phyloP scores from a whole-genome alignment of 2,888 invertebrate genomes.

The Ganaspis brasiliensis region DNA sequence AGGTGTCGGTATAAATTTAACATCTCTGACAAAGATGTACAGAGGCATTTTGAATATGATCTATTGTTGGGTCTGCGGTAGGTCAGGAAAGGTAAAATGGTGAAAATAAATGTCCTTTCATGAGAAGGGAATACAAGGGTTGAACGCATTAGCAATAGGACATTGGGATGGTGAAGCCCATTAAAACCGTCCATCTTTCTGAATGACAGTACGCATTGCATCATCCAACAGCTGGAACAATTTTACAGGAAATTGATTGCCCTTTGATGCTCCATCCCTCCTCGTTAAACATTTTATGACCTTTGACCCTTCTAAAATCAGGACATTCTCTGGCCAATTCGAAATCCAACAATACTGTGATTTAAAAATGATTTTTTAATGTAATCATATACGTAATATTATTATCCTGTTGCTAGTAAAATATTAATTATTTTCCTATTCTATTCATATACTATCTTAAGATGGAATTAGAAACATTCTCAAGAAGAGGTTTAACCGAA shows the following conservation, averaged over 20 bases:
- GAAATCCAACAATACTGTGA: background rate
- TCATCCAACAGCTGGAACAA: conserved; percentile 54
- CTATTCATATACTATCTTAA: too few species aligned
- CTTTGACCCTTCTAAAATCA: conserved; percentile 8
- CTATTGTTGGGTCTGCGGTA: background rate
- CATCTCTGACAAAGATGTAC: conserved; percentile 17
- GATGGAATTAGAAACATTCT: too few species aligned
- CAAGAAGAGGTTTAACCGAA: too few species aligned
- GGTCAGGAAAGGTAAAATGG: conserved; percentile 18
- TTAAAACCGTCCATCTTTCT: conserved; percentile 61
- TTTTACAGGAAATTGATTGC: conserved; percentile 18
- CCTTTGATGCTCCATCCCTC: background rate
- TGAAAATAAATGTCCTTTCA: background rate
- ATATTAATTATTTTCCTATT: too few species aligned
- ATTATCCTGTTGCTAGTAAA: too few species aligned
- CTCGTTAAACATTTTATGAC: background rate
- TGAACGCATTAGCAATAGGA: conserved; percentile 61
- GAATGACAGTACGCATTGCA: conserved; percentile 61
- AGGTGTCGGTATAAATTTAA: conserved; percentile 8
- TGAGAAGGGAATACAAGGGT: conserved; percentile 43
- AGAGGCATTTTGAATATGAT: background rate
- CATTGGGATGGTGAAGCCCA: conserved; percentile 59
- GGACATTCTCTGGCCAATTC: background rate
- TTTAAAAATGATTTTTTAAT: background rate
- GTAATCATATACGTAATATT: too few species aligned